Base-by-base conservation (phyloP, 2,888 invertebrate species). In the Furcula furcula region DNA sequence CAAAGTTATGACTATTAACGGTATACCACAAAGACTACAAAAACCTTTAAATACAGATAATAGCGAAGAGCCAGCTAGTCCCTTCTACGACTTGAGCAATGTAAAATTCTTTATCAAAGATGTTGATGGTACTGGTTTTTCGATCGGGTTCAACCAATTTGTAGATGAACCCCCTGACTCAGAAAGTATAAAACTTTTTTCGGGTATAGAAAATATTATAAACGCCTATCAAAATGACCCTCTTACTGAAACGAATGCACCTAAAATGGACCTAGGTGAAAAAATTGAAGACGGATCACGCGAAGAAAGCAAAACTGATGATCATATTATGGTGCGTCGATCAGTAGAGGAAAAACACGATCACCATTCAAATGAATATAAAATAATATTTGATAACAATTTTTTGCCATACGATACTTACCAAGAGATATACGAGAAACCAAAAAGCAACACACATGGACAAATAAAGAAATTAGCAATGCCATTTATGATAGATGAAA, bases 61-160 rank as follows among this genome's bases (percentile, higher is more conserved):
- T 1, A 56, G 56, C 23, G 60, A 58, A 15, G 57, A 63, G 34
- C 45, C 34, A 2, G 29, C 43, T 12, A 49, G 54, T 18, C 40
- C 57, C 0, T 57, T 48, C 29, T 56, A 61, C 3, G 67, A 78
- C 52, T 27, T 67, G n/a, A 73, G 69, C 1, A 75, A 82, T 34
- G 45, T 74, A 5, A 79, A 78, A 11, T 75, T 79, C 28, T 53
- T 74, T 9, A 48, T 86, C 1, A 83, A 81, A 62, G 72, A 83
- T 26, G 67, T 87, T 9, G 81, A 74, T 39, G 83, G 81, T 0
- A 68, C 80, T 18, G 87, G 87, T 0, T 76, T 85, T 31, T 70
- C 85, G 1, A 62, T 87, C 10, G 86, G 86, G 1, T 76, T 80
- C 22, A 86, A 81, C 35, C 81, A 84, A 37, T 86, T 77, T 36